Conservation (phyloP, 1,140 invertebrate genomes). For the Nixonia krombeini region DNA sequence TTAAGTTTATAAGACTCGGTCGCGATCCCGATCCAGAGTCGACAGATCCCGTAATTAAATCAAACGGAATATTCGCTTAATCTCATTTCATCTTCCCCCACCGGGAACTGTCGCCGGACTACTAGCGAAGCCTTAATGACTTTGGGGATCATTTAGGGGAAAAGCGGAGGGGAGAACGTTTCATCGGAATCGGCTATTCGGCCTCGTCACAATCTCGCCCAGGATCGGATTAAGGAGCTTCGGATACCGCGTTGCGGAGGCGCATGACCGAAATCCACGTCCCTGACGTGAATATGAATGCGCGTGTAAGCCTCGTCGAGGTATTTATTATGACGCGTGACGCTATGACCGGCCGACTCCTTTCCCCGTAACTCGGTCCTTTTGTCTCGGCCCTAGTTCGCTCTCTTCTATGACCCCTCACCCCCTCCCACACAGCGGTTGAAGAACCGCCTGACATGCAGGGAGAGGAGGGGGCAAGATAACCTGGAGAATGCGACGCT, state of each 20-base stretch:
- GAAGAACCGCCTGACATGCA: too few relatives aligned
- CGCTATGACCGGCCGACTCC: not conserved
- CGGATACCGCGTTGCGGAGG: not conserved
- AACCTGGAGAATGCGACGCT: conserved; percentile 16
- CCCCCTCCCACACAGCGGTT: too few relatives aligned
- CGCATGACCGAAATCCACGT: not conserved
- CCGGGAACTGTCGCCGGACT: too few relatives aligned
- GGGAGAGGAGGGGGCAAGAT: not conserved
- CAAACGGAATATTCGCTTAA: too few relatives aligned
- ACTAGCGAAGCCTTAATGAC: conserved; percentile 18
- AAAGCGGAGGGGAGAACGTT: too few relatives aligned
- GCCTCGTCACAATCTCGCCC: conserved; percentile 7
- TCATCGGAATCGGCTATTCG: conserved; percentile 2
- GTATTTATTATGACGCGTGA: too few relatives aligned
- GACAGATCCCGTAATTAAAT: too few relatives aligned
- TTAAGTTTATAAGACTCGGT: too few relatives aligned
- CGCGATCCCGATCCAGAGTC: too few relatives aligned
- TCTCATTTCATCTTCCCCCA: too few relatives aligned
- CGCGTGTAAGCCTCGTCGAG: too few relatives aligned
- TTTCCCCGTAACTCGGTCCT: too few relatives aligned
- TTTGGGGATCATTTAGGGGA: conserved; percentile 20
- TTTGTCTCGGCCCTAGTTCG: not conserved
- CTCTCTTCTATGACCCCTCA: not conserved
- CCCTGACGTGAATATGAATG: not conserved
- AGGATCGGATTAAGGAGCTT: conserved; percentile 12